Conservation (phyloP, 2,888 invertebrate genomes). For the Chaetogeoica ovagalla region DNA sequence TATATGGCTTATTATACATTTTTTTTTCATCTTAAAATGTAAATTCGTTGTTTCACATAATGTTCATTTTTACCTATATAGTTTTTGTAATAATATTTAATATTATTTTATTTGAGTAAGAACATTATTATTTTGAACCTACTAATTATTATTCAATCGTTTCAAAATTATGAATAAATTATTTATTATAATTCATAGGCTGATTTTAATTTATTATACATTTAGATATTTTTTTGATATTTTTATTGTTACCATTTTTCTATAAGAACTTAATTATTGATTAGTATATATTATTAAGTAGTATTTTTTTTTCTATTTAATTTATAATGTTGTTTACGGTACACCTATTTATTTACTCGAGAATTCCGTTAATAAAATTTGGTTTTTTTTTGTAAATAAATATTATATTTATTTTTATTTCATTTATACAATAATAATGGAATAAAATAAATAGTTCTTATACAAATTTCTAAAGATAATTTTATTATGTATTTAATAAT, state of each 20-base stretch:
- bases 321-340: not conserved
- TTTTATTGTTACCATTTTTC: constrained; percentile 7
- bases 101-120: too few relatives aligned
- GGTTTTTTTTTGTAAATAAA: not conserved
- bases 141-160: not conserved
- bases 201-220: constrained; percentile 2
- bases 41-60: too few relatives aligned
- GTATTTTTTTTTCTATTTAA: not conserved
- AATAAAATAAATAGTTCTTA: too few relatives aligned
- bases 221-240: not conserved
- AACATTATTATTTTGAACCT: too few relatives aligned
- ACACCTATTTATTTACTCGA: not conserved
- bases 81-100: too few relatives aligned
- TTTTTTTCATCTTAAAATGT: too few relatives aligned
- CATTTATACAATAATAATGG: not conserved
- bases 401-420: not conserved
- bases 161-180: not conserved
- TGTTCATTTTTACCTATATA: too few relatives aligned
- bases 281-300: not conserved
- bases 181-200: not conserved
- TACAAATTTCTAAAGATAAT: not conserved
- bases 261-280: not conserved
- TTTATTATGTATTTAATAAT: not conserved
- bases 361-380: not conserved
- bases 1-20: too few relatives aligned